Conservation (phyloP, 1,140 invertebrate genomes). For the Euura saliciscinereae region DNA sequence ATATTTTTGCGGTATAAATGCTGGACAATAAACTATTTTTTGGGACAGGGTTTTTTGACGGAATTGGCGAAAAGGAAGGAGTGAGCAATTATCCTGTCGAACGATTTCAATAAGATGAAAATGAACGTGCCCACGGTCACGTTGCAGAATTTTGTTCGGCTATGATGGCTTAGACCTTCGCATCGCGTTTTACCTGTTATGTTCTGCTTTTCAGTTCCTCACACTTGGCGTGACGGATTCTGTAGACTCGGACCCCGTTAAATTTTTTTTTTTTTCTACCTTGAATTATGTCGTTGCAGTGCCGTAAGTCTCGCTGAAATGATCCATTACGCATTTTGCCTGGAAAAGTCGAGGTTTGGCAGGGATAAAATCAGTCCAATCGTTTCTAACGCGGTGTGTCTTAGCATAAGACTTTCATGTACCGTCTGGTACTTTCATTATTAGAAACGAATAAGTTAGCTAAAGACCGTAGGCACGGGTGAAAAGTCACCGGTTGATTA, state of each 20-base stretch:
- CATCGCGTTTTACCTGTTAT: neutral
- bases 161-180: neutral
- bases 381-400: neutral
- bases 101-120: neutral
- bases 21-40: neutral
- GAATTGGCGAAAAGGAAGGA: neutral
- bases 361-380: neutral
- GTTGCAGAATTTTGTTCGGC: neutral
- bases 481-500: too few species aligned
- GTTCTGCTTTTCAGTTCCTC: too few species aligned
- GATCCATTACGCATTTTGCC: too few species aligned
- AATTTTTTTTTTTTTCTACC: too few species aligned
- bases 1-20: too few species aligned
- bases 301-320: too few species aligned
- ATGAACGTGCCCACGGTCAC: slow-evolving; percentile 3
- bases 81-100: neutral
- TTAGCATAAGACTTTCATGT: neutral
- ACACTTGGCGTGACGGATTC: too few species aligned
- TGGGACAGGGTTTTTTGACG: neutral
- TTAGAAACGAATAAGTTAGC: neutral
- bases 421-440: neutral
- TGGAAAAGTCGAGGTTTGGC: too few species aligned
- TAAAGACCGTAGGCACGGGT: too few species aligned
- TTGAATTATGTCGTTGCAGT: too few species aligned
- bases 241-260: too few species aligned